Percentiles rank a stretch among this genome's conserved stretches.
Conservation (phyloP, 2,888 invertebrate species). For the Erynnis tages region DNA sequence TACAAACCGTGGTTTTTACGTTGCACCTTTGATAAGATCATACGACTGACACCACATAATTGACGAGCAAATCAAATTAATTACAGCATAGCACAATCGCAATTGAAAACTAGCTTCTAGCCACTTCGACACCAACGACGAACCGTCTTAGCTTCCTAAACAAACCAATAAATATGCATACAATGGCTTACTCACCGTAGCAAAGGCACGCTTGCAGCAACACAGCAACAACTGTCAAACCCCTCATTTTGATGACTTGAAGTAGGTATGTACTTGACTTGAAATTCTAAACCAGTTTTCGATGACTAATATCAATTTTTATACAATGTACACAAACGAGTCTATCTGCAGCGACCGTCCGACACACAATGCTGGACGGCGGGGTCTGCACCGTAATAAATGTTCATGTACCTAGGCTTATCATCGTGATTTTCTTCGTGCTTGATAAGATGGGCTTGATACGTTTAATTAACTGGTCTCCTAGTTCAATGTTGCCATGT, state of each 20-base stretch:
- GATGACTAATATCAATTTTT: constrained; percentile 31
- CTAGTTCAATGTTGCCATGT: background rate
- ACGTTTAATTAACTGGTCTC: background rate
- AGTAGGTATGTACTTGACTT: constrained; percentile 32
- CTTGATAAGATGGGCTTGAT: constrained; percentile 15
- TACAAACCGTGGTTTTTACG: too few relatives aligned
- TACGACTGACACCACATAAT: background rate
- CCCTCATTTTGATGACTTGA: constrained; percentile 49
- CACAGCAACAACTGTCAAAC: constrained; percentile 45
- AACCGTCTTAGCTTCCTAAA: background rate
- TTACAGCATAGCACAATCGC: background rate
- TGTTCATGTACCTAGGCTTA: constrained; percentile 33
- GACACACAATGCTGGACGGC: constrained; percentile 31
- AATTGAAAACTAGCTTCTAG: background rate
- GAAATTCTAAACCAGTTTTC: constrained; percentile 35
- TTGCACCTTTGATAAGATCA: too few relatives aligned
- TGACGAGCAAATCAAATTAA: background rate
- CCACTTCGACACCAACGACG: too few relatives aligned
- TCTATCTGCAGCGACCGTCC: constrained; percentile 26
- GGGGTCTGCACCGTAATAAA: constrained; percentile 32
- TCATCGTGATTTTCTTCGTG: constrained; percentile 27
- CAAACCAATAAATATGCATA: constrained; percentile 13
- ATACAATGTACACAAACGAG: constrained; percentile 31
- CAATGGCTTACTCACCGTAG: constrained; percentile 44
- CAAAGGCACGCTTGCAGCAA: constrained; percentile 47